Evolutionary conservation across 2,113 vertebrate species (phyloP), one percentile per base, ranked within the genome.

Genomic region (Eolophus roseicapilla): DNA sequence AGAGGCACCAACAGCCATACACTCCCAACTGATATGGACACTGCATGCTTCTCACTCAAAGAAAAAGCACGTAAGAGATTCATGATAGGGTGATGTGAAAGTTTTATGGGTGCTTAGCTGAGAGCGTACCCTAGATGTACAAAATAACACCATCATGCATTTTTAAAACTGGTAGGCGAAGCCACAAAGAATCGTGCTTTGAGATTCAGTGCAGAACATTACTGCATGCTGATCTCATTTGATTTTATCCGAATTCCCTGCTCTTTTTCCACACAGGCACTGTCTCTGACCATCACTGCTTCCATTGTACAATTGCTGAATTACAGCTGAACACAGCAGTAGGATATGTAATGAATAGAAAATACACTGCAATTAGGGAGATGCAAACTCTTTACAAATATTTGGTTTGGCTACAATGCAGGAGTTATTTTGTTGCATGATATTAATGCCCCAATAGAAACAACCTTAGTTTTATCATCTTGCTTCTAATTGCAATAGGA

Each of bases 151-250:
- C 43, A 35, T 41, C 9, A 25, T 49, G 33, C 35, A 60, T 83
- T 96, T 93, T 94, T 68, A 71, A 95, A 92, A 44, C 17, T 68
- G 4, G 6, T 27, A 39, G 39, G 53, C 90, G 31, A 88, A 83
- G 86, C 46, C 37, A 92, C 18, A 55, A 68, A 63, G 13, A 71
- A 60, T 23, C 5, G 0, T 47, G 6, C 28, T 86, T 23, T 39
- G 39, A 50, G 11, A n/a, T 70, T 82, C 49, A 46, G 20, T 37
- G 31, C 17, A 39, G 49, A 69, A 16, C 9, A 6, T 80, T 69
- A 41, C 21, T 59, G 7, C 14, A 47, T 67, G 25, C 28, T 35
- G 33, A 8, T 63, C 44, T 62, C 0, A 3, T 73, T 88, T 59
- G 14, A 29, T 90, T 77, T 82, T 77, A 35, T 63, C 80, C 37